Evolutionary conservation across 2,888 invertebrate species (phyloP), one percentile per base, ranked within the genome.

Genomic region (Oxyscelio sp.): DNA sequence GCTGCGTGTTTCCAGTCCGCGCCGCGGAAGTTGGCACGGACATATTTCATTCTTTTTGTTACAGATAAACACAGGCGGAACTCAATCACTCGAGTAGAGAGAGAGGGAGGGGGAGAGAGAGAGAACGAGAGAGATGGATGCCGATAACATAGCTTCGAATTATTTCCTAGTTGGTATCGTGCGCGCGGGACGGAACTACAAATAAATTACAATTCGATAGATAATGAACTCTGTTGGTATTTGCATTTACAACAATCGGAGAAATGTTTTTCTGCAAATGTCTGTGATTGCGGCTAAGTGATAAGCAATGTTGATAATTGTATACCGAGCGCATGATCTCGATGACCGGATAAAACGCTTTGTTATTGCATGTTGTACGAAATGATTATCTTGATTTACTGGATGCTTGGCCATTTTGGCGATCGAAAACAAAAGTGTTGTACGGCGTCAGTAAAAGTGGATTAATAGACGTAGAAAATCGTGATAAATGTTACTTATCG

Each of bases 251-350:
- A n/a, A n/a, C n/a, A n/a, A n/a, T n/a, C n/a, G n/a, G n/a, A n/a
- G n/a, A n/a, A n/a, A n/a, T n/a, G n/a, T n/a, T n/a, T n/a, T n/a
- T n/a, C n/a, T n/a, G n/a, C n/a, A n/a, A n/a, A n/a, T 75, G 17
- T 56, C 34, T 61, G 70, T 56, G 70, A 79, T 79, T 71, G 17
- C 40, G 78, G 38, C 17, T 66, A 79, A 70, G 78, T 79, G 78
- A 79, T 79, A 71, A 56, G 70, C 78, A 21, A 59, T 79, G 78
- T 71, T 71, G 78, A 79, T 79, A 79, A 79, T 79, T 65, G 63
- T 71, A 58, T 17, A 54, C 59, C 58, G 50, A 63, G 63, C 45
- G 71, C 79, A 22, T 58, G 79, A 71, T 79, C 58, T 43, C 24
- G 79, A 79, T 71, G 58, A 50, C 13, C 63, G 54, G 79, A 79